Evolutionary conservation across 1,140 invertebrate genomes (phyloP), one percentile per base, ranked within the genome.

Genomic region (Drosophila rufa): DNA sequence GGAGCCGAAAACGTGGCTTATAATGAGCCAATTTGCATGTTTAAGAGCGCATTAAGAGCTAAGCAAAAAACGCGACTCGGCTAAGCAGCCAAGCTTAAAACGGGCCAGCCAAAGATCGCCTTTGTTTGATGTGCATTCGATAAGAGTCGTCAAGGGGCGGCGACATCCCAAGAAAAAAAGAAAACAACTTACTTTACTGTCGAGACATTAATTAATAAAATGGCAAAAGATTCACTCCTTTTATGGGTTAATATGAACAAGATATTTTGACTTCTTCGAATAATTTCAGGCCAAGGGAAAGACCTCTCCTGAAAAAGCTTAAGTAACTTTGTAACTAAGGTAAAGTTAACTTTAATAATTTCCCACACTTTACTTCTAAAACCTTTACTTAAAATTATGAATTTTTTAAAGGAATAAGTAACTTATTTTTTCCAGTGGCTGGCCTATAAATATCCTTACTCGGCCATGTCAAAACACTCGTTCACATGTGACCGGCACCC

Each of bases 1-100:
- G 61, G 57, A 76, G 51, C 53, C 61, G 42, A 66, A 71, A 77
- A 60, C 62, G 50, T 69, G 83, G 76, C 68, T 59, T 36, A 82
- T 86, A 86, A 86, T 89, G 80, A 89, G 71, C 56, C 73, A 83
- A 86, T 86, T 89, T 89, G 84, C 83, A 86, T 86, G 75, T 77
- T 86, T 77, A 89, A 86, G 66, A 89, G 83, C 82, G 75, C 75
- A 81, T 78, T 78, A 85, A 74, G 60, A 27, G 27, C 42, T 66
- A 53, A 55, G 14, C 2, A 42, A 53, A 42, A 70, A 70, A 33
- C 9, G 11, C 47, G 14, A 48, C 38, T 38, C 11, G 33, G 22
- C 47, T 65, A 65, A 58, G 66, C 62, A 73, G 45, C 40, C 59
- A 65, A 55, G 47, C 75, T 70, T 66, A 70, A 67, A 82, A 64